Evolutionary conservation across 2,113 vertebrate genomes (phyloP), one percentile per base, ranked within the genome.

Genomic region (Geothlypis trichas): DNA sequence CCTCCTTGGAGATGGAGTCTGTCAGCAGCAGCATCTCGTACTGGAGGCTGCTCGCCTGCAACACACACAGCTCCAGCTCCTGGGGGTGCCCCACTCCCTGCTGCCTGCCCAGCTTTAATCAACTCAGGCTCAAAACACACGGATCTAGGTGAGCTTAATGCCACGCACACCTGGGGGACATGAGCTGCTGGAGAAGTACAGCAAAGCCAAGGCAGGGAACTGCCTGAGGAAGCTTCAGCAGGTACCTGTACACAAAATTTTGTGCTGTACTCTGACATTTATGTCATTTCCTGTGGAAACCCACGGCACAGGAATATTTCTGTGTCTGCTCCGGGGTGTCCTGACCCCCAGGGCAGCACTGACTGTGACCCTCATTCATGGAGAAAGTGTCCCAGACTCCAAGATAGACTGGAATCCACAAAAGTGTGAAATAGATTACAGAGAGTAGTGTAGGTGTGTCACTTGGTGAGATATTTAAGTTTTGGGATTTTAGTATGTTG

Each of bases 1-100:
- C 99, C 67, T 99, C 99, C 94, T 99, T 99, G 2, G 99, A 99
- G 97, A 99, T 99, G 27, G 99, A 99, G 93, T 99, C 99, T 1
- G 99, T 99, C 51, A 99, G 98, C 75, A 99, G 97, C 96, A 99
- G 96, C 99, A 99, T 99, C 86, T 99, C 99, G 41, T 99, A 99
- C 97, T 99, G 99, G 74, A 99, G 98, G 96, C 99, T 99, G 97
- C 99, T 99, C 9, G 99, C 99, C 99, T 99, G 96, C 31, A 87
- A 93, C 39, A 22, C 59, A 87, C 58, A 46, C 15, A 0, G 30
- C 3, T 28, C 6, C 39, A 52, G 76, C 31, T 26, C 7, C 3
- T 18, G 44, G 66, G 66, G 62, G 39, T 1, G 5, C 16, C 57
- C 65, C 23, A 33, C 27, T 10, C 33, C 41, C 21, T 59, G 30